Conservation (phyloP, 2,797 vertebrate genomes). For the Sebastiscus albofasciatus region DNA sequence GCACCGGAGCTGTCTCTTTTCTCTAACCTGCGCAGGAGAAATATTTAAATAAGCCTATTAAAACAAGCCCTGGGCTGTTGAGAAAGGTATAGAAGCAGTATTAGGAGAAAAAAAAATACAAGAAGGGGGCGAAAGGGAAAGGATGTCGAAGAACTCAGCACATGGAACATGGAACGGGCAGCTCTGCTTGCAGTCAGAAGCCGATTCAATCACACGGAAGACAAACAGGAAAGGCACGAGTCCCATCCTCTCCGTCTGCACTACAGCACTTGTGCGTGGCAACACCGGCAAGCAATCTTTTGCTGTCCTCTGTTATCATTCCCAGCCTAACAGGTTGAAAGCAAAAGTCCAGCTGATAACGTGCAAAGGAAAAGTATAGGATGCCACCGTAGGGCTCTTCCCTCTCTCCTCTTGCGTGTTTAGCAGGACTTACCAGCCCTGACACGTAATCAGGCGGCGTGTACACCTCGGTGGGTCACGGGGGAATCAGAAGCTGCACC, state of each 20-base stretch:
- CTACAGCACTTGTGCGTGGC: slow-evolving; percentile 23
- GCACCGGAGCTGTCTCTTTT: slow-evolving; percentile 46
- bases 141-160: slow-evolving; percentile 3
- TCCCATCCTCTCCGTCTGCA: slow-evolving; percentile 45
- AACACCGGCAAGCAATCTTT: slow-evolving; percentile 66
- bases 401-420: slow-evolving; percentile 34
- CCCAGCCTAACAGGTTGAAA: slow-evolving; percentile 45
- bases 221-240: slow-evolving; percentile 43
- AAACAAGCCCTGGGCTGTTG: slow-evolving; percentile 45
- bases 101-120: slow-evolving; percentile 1
- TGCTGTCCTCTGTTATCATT: slow-evolving; percentile 58
- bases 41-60: slow-evolving; percentile 71
- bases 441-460: slow-evolving; percentile 73
- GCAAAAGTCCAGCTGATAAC: slow-evolving; percentile 43
- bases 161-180: slow-evolving; percentile 20
- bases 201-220: slow-evolving; percentile 47
- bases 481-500: slow-evolving; percentile 27
- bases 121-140: not conserved
- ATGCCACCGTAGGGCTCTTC: slow-evolving; percentile 20
- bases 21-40: slow-evolving; percentile 55
- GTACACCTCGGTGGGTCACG: slow-evolving; percentile 33
- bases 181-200: slow-evolving; percentile 33
- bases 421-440: slow-evolving; percentile 61
- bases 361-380: slow-evolving; percentile 19
- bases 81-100: slow-evolving; percentile 21